Base-by-base conservation (phyloP, 2,113 vertebrate genomes). In the Cisticola juncidis region DNA sequence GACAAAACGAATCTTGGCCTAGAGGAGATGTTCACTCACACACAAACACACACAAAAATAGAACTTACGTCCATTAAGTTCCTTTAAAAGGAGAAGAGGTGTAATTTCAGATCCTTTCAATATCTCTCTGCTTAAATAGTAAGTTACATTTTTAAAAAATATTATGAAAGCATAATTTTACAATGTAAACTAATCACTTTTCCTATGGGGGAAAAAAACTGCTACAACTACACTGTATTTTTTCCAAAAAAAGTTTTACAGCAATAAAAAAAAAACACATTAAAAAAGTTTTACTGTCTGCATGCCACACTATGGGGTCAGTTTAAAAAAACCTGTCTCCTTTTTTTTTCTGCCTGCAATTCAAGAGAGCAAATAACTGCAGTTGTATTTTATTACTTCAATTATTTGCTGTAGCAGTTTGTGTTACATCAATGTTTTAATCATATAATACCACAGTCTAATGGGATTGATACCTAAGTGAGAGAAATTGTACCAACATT, bases 321-420 rank as follows among this genome's bases (percentile, higher is more conserved):
- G 45, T 64, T 74, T 78, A 31, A 92, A 92, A 95, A 81, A 58
- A 19, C 0, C 9, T 0, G 1, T 71, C 72, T 92, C 31, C 25
- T 50, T 47, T 73, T 87, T 73, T 74, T 68, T 57, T 65, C 25
- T 95, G 74, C 58, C 74, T 91, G 68, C 74, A 88, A 91, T 87
- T 93, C 62, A 80, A 82, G 68, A 65, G 54, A 95, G 68, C 70
- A 90, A 95, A 92, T 95, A 95, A 93, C 81, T 95, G 81, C 84
- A 89, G 66, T 95, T 90, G 87, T 95, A 93, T 95, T 97, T 96
- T 94, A 96, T 95, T 91, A 88, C 93, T 96, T 89, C 92, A 93
- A 95, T 96, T 95, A 97, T 95, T 96, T 95, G 85, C 76, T 93
- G 91, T 50, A 94, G 86, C 85, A 94, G 90, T 82, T 94, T 88